Evolutionary conservation across 2,113 vertebrate genomes (phyloP).

Genomic region (Chrysochloris asiatica): DNA sequence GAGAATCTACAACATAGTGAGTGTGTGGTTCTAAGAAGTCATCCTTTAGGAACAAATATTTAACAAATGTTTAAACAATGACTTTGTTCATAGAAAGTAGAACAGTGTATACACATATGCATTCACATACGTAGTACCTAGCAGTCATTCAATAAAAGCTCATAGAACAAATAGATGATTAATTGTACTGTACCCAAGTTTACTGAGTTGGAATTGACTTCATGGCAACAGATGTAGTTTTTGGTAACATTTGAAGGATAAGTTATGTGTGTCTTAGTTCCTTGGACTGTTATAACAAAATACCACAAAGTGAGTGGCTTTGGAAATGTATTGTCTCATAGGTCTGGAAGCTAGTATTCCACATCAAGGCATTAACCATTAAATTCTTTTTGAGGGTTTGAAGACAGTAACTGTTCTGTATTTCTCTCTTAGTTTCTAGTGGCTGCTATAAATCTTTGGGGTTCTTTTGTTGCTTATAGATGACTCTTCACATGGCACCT

Average conservation of each 20-base stretch:
- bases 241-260: background rate
- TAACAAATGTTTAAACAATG: background rate
- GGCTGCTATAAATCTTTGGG: background rate
- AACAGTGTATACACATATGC: fast-evolving
- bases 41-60: background rate
- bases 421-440: background rate
- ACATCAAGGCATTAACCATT: background rate
- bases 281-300: background rate
- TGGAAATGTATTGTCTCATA: background rate
- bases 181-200: background rate
- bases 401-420: background rate
- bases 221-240: background rate
- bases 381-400: background rate
- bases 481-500: background rate
- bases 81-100: background rate
- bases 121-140: no score
- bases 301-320: background rate
- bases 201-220: background rate
- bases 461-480: background rate
- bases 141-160: background rate
- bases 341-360: background rate
- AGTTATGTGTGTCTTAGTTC: background rate
- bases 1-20: background rate
- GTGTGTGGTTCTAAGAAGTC: background rate
- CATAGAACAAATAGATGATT: background rate